These are phyloP conservation scores for Muntiacus reevesi DNA, from an alignment of 2,113 vertebrate genomes.

Conservation along the genomic window DNA sequence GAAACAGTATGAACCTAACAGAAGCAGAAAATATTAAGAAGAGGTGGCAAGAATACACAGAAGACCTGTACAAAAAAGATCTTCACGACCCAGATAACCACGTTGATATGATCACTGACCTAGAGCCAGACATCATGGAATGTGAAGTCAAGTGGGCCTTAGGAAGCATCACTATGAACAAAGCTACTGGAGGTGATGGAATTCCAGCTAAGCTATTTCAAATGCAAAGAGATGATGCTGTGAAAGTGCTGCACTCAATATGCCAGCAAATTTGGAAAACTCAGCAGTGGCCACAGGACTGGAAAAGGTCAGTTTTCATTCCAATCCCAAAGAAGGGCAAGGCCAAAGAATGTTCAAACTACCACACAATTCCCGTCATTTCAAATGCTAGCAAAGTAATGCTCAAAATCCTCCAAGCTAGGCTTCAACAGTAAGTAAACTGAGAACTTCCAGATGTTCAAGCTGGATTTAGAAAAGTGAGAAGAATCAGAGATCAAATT, in stretches of 20 bases:
- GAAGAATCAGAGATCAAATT: not conserved
- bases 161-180: not conserved
- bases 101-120: rapidly evolving
- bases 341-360: not conserved
- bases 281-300: not conserved
- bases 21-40: not conserved
- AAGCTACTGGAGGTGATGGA: not conserved
- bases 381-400: not conserved
- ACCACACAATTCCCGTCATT: not conserved
- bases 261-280: not conserved
- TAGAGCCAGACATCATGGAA: not conserved
- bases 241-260: not conserved
- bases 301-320: not conserved
- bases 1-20: not conserved
- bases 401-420: not conserved
- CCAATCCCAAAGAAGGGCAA: not conserved
- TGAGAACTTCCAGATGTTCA: not conserved
- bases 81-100: not conserved
- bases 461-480: not conserved
- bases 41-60: not conserved
- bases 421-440: not conserved
- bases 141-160: not conserved
- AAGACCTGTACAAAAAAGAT: not conserved
- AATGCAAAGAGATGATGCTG: not conserved
- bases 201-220: not conserved